phyloP scores from a whole-genome alignment of 2,797 vertebrate genomes.

The Pangasius sanitwongsei region DNA sequence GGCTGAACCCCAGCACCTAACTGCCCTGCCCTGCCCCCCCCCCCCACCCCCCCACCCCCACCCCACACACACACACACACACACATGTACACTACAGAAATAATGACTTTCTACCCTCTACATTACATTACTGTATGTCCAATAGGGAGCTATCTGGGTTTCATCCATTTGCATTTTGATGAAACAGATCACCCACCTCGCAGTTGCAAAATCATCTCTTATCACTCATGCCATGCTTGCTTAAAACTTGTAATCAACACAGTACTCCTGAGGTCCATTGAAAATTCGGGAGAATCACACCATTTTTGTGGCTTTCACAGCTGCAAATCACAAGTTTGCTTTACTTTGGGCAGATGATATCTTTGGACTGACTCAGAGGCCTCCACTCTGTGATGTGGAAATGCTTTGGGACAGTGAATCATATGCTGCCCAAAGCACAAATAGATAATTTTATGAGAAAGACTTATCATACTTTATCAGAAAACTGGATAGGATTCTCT shows the following conservation, averaged over 20 bases:
- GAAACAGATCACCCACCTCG: background rate
- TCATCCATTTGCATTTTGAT: background rate
- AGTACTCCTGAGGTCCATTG: background rate
- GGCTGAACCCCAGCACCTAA: background rate
- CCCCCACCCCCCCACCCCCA: background rate
- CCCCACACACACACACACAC: no score
- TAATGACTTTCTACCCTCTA: background rate
- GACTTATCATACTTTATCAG: background rate
- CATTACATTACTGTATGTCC: background rate
- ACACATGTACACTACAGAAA: background rate
- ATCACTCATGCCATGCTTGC: background rate
- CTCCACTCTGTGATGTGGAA: constrained; percentile 9
- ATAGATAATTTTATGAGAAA: background rate
- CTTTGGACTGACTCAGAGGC: background rate
- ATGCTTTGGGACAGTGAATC: background rate
- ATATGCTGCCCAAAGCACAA: background rate
- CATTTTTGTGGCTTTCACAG: constrained; percentile 15
- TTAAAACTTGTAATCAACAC: background rate
- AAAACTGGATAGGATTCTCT: background rate
- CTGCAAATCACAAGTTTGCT: background rate
- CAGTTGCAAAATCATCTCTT: background rate
- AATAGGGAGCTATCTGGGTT: background rate
- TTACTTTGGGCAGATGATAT: constrained; percentile 5
- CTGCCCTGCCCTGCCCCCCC: background rate
- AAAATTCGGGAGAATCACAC: background rate